Base-by-base conservation (phyloP, 2,797 vertebrate species). In the Sebastes steindachneri region DNA sequence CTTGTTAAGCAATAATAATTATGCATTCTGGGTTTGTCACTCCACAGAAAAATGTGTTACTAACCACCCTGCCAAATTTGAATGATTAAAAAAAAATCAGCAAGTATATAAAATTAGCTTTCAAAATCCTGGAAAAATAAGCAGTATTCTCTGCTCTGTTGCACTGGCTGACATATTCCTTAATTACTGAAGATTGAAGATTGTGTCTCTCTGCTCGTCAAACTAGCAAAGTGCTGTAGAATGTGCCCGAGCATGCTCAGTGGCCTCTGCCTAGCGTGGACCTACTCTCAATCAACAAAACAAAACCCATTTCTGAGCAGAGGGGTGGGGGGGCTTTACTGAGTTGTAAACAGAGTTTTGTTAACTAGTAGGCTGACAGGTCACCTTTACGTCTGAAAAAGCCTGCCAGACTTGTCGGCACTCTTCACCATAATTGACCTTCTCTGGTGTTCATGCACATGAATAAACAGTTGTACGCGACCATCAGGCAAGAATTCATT, bases 321-420 rank as follows among this genome's bases (percentile, higher is more conserved):
- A 41, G 14, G 4, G 33, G 33, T 35, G 37, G 14, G 14, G 37
- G 14, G 37, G 37, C 37, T 41, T 41, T 0, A 15, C 37, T 15
- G 37, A 15, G 37, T 41, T 29, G 26, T 66, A 63, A 29, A 74
- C 35, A 55, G 12, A 65, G 35, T 55, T 64, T 15, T n/a, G 85
- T 66, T 84, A 67, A 77, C 67, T 10, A 53, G 59, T 3, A 12
- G 60, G 65, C n/a, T 26, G 70, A 76, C 78, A 6, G 80, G 80
- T 87, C 79, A 83, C 72, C 77, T 86, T 75, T 68, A 66, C 28
- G 64, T 79, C n/a, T 69, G 69, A 62, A 64, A 4, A 21, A 70
- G 4, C 59, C 54, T 1, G 64, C 8, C 62, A 55, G 55, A 45
- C 48, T 15, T 54, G 7, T 57, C 48, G 37, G 59, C 72, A 26